Base-by-base conservation (phyloP, 2,797 vertebrate genomes). In the Clarias platycephalus region DNA sequence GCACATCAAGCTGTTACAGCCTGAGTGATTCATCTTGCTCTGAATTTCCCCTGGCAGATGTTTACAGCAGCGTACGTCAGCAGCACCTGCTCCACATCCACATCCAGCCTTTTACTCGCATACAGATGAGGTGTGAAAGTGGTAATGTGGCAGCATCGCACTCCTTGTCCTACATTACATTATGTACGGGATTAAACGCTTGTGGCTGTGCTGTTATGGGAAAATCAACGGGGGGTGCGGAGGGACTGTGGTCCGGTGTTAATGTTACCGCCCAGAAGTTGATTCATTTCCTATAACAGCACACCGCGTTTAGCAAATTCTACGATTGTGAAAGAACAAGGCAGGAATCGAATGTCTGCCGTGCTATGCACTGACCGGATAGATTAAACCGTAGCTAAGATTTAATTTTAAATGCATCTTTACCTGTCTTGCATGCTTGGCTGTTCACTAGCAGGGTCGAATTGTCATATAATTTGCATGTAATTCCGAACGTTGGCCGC, bases 1-100 rank as follows among this genome's bases (percentile, higher is more conserved):
- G 77, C 53, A 58, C 79, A 76, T 81, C 66, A 81, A 24, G 58
- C 70, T 85, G 70, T 81, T 85, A 63, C 70, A 74, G 49, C 68
- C 60, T 49, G 77, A 72, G 77, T 84, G 84, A 81, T 44, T 75
- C 55, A 76, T 76, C 70, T 40, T 40, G 34, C 76, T 68, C 70
- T 49, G 55, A 75, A 75, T 79, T 67, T 82, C 75, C 75, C 64
- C 49, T 77, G 70, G 58, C 58, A 37, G 81, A 82, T 72, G 78
- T 85, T 66, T 81, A 81, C 84, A 74, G 67, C 22, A 24, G 77
- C 8, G 20, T 40, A 57, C 44, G 18, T 74, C 58, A 64, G 37
- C 34, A 74, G 34, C n/a, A 34, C 40, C 83, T 57, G 57, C 58
- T 80, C 57, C 71, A 34, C 26, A 5, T 28, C 62, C 44, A 68